phyloP scores from a whole-genome alignment of 2,113 vertebrate genomes.

The Pachypanchax playfairii region DNA sequence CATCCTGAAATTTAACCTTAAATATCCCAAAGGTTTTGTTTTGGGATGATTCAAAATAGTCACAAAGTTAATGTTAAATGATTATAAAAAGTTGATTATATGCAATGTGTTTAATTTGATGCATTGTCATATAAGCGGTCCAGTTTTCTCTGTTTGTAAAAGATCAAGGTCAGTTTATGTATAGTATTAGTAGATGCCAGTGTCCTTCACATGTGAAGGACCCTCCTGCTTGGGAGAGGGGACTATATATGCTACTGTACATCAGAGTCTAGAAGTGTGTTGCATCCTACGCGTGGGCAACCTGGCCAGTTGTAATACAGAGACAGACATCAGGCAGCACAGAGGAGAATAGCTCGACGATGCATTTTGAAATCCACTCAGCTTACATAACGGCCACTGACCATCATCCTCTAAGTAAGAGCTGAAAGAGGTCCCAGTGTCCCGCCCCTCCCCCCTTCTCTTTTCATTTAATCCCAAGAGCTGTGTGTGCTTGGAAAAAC shows the following conservation, averaged over 20 bases:
- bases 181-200: neutral
- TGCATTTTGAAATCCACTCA: slow-evolving; percentile 62
- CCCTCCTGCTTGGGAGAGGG: slow-evolving; percentile 1
- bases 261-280: slow-evolving; percentile 20
- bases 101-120: neutral
- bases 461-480: slow-evolving; percentile 70
- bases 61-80: no score
- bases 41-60: neutral
- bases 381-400: slow-evolving; percentile 69
- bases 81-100: neutral
- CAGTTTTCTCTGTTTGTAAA: slow-evolving; percentile 9
- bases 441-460: slow-evolving; percentile 53
- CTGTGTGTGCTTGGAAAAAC: slow-evolving; percentile 47
- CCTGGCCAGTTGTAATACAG: slow-evolving; percentile 38
- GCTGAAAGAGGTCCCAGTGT: slow-evolving; percentile 54
- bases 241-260: slow-evolving; percentile 10
- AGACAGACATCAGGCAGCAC: slow-evolving; percentile 51
- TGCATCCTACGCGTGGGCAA: slow-evolving; percentile 21
- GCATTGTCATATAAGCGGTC: neutral
- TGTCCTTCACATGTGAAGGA: slow-evolving; percentile 25
- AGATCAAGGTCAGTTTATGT: slow-evolving; percentile 18
- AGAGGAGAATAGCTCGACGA: slow-evolving; percentile 49
- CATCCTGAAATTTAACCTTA: no score
- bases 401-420: slow-evolving; percentile 66
- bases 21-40: no score